phyloP scores from a whole-genome alignment of 64 coral and sea anemone genomes.

The Actinia tenebrosa region DNA sequence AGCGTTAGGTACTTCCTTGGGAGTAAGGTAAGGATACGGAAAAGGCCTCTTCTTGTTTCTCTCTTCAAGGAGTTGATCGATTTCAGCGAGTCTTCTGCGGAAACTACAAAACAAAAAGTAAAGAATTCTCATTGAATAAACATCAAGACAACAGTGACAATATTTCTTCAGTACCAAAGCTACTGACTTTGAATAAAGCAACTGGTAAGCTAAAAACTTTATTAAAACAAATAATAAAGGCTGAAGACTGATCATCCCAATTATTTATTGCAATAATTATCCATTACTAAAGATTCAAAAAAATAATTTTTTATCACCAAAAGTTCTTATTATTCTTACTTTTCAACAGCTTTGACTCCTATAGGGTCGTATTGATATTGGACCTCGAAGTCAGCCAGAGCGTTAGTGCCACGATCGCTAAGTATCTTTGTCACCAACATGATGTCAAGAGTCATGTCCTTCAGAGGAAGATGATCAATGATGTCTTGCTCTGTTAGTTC shows the following conservation, averaged over 20 bases:
- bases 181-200: too few species aligned
- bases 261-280: too few species aligned
- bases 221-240: too few species aligned
- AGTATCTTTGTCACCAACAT: conserved; percentile 99
- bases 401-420: conserved; percentile 92
- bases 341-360: conserved; percentile 70
- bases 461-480: conserved; percentile 75
- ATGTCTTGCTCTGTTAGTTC: conserved; percentile 78
- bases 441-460: conserved; percentile 93
- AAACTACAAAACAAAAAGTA: conserved; percentile 41
- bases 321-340: too few species aligned
- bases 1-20: conserved; percentile 92
- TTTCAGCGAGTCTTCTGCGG: conserved; percentile 59
- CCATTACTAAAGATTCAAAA: too few species aligned
- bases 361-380: conserved; percentile 90
- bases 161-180: too few species aligned
- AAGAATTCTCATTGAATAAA: neutral
- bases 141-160: neutral
- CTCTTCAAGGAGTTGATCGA: conserved; percentile 70
- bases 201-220: too few species aligned
- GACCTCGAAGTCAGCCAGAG: conserved; percentile 94
- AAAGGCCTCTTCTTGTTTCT: conserved; percentile 80
- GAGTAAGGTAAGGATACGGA: conserved; percentile 90
- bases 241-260: too few species aligned
- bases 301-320: too few species aligned